Percentiles rank a stretch among this genome's conserved stretches.
Evolutionary conservation across 2,113 vertebrate species (phyloP).

Genomic region (Chaetodon trifascialis): DNA sequence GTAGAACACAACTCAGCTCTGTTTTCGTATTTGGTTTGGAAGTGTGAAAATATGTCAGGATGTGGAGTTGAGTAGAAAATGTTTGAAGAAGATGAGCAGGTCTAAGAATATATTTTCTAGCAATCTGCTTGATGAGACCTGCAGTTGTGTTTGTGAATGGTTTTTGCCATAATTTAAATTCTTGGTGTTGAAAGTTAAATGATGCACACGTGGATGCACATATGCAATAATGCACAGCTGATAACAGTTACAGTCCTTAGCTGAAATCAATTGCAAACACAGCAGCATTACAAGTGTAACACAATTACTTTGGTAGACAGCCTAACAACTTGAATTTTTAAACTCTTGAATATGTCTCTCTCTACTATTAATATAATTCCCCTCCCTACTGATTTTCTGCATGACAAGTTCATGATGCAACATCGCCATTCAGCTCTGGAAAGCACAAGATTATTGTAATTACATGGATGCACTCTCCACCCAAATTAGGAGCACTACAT

Average conservation of each 20-base stretch:
- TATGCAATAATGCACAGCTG: constrained; percentile 63
- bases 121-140: constrained; percentile 56
- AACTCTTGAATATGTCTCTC: constrained; percentile 35
- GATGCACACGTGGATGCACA: constrained; percentile 62
- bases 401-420: constrained; percentile 47
- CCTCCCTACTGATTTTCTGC: constrained; percentile 38
- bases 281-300: constrained; percentile 30
- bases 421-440: constrained; percentile 52
- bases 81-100: constrained; percentile 38
- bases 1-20: constrained; percentile 26
- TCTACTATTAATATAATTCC: constrained; percentile 21
- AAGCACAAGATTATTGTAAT: constrained; percentile 77
- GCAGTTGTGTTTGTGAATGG: constrained; percentile 50
- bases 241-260: constrained; percentile 66
- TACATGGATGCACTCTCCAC: constrained; percentile 71
- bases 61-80: constrained; percentile 7
- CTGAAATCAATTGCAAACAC: constrained; percentile 59
- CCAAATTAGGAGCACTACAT: constrained; percentile 71
- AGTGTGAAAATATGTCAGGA: constrained; percentile 36
- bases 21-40: constrained; percentile 54
- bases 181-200: constrained; percentile 72
- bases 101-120: constrained; percentile 47
- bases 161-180: constrained; percentile 55
- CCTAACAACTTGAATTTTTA: constrained; percentile 16
- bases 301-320: constrained; percentile 20